These are phyloP conservation scores for Podotricha telesiphe DNA, from an alignment of 2,888 invertebrate genomes.

Conservation along the genomic window DNA sequence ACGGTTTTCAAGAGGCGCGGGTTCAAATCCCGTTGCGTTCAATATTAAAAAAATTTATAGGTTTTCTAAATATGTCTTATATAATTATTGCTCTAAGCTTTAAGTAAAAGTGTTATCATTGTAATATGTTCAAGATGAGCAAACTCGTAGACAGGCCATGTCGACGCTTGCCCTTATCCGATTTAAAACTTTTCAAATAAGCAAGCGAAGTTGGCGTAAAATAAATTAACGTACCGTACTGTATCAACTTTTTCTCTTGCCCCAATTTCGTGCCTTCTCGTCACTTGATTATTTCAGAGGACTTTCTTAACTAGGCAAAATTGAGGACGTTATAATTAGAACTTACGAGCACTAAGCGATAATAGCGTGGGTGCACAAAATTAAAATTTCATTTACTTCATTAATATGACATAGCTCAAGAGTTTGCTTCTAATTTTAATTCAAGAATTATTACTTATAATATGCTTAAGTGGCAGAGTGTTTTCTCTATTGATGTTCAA, in stretches of 20 bases:
- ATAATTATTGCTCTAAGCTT: background rate
- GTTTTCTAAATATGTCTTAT: too few relatives aligned
- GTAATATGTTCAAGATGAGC: conserved; percentile 7
- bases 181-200: conserved; percentile 39
- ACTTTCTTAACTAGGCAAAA: conserved; percentile 17
- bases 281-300: conserved; percentile 15
- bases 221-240: conserved; percentile 30
- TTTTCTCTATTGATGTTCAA: too few relatives aligned
- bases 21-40: too few relatives aligned
- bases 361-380: background rate
- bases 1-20: too few relatives aligned
- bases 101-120: background rate
- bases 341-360: background rate
- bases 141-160: conserved; percentile 24
- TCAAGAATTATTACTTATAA: too few relatives aligned
- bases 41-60: too few relatives aligned
- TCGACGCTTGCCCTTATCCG: conserved; percentile 29
- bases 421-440: too few relatives aligned
- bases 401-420: background rate
- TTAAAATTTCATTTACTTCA: background rate
- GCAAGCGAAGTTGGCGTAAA: conserved; percentile 31
- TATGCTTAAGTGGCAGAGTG: too few relatives aligned
- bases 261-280: conserved; percentile 26
- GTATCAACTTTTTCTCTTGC: conserved; percentile 24
- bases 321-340: conserved; percentile 6